Conservation (phyloP, 2,113 vertebrate genomes). For the Suricata suricatta region DNA sequence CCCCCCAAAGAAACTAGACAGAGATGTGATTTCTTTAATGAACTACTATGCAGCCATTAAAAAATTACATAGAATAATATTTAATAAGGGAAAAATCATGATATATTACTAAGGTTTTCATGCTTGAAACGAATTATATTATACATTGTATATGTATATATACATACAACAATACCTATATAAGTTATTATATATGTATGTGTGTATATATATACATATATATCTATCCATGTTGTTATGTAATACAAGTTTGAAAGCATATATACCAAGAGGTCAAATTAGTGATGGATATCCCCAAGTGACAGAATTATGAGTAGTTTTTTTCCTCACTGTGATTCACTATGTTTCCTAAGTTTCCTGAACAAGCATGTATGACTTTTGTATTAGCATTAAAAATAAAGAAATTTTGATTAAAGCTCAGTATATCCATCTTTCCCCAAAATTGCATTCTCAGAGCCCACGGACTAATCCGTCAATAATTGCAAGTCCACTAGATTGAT, state of each 20-base stretch:
- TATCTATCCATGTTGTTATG: neutral
- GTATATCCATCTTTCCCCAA: neutral
- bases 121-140: neutral
- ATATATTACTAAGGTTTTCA: neutral
- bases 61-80: neutral
- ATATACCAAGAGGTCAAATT: neutral
- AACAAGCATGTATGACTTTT: neutral
- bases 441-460: neutral
- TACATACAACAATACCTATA: neutral
- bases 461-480: neutral
- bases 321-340: neutral
- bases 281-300: neutral
- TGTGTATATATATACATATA: no score
- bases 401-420: neutral
- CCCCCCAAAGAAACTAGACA: neutral
- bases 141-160: neutral
- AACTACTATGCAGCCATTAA: neutral
- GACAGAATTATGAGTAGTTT: neutral
- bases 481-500: neutral
- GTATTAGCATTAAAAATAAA: neutral
- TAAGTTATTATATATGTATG: neutral
- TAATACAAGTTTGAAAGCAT: neutral
- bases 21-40: neutral
- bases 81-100: neutral
- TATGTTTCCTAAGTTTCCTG: neutral